A percentile compares a stretch with the other conserved stretches of the same genome.
phyloP scores from a whole-genome alignment of 2,113 vertebrate species.

The Ondatra zibethicus region DNA sequence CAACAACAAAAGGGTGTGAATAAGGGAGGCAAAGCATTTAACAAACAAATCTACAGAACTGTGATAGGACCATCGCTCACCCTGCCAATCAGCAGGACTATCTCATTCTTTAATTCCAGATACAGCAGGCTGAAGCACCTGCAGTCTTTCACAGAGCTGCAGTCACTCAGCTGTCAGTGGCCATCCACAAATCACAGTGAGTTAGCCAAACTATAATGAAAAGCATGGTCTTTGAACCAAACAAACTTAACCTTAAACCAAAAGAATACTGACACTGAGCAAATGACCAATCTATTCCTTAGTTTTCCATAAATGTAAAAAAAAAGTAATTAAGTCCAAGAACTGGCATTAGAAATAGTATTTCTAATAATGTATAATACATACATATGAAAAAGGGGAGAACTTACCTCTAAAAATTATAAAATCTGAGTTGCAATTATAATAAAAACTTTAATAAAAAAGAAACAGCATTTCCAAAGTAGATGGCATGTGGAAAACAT shows the following conservation, averaged over 20 bases:
- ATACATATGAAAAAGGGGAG: background rate
- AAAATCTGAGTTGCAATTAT: background rate
- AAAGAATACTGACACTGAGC: constrained; percentile 27
- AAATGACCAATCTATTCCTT: constrained; percentile 63
- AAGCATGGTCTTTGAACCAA: constrained; percentile 23
- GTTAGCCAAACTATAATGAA: constrained; percentile 57
- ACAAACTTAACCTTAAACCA: constrained; percentile 62
- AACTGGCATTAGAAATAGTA: constrained; percentile 71
- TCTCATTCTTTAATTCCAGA: background rate
- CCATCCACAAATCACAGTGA: constrained; percentile 36
- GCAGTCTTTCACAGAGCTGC: constrained; percentile 27
- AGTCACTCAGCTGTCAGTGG: constrained; percentile 33
- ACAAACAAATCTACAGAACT: background rate
- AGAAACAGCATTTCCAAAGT: constrained; percentile 66
- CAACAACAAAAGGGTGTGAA: background rate
- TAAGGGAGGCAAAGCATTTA: background rate
- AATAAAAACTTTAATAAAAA: background rate
- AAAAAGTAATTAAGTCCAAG: constrained; percentile 61
- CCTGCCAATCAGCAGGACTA: background rate
- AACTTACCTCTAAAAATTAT: background rate
- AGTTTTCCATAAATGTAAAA: constrained; percentile 63
- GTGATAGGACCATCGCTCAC: constrained; percentile 36
- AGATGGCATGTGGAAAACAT: background rate
- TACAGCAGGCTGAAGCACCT: background rate
- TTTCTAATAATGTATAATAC: background rate